phyloP scores from a whole-genome alignment of 1,140 invertebrate species.

The Hylyphantes graminicola region DNA sequence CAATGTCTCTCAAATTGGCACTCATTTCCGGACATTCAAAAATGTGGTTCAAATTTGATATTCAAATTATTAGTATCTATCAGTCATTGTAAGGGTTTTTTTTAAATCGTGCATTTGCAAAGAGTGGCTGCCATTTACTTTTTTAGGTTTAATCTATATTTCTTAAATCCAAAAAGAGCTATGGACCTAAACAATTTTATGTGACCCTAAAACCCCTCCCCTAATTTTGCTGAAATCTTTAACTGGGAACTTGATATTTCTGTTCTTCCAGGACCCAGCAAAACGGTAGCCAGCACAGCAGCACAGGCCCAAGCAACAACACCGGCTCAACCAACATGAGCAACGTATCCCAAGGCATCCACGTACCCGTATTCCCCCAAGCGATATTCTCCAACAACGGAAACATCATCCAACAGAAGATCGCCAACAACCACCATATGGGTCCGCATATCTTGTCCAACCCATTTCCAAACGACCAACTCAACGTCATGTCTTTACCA shows the following conservation, averaged over 20 bases:
- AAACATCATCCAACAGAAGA: conserved; percentile 40
- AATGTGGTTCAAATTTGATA: no score
- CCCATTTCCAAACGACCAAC: conserved; percentile 51
- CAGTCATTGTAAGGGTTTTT: no score
- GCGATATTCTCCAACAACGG: conserved; percentile 41
- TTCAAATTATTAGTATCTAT: no score
- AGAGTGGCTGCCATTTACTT: no score
- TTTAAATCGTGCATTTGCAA: no score
- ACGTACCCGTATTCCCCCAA: conserved; percentile 56
- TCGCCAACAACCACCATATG: conserved; percentile 48
- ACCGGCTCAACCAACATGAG: conserved; percentile 70
- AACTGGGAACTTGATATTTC: neutral
- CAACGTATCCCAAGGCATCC: conserved; percentile 43
- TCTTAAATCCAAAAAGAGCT: no score
- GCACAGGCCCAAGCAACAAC: conserved; percentile 73
- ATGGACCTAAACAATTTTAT: no score
- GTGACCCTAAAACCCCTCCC: no score
- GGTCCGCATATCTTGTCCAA: conserved; percentile 51
- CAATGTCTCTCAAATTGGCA: no score
- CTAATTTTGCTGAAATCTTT: neutral
- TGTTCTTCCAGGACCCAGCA: conserved; percentile 65
- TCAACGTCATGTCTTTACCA: conserved; percentile 47
- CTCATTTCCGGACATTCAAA: no score
- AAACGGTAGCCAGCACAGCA: conserved; percentile 71
- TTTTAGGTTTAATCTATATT: no score